Evolutionary conservation across 2,113 vertebrate genomes (phyloP).

Genomic region (Mus pahari): DNA sequence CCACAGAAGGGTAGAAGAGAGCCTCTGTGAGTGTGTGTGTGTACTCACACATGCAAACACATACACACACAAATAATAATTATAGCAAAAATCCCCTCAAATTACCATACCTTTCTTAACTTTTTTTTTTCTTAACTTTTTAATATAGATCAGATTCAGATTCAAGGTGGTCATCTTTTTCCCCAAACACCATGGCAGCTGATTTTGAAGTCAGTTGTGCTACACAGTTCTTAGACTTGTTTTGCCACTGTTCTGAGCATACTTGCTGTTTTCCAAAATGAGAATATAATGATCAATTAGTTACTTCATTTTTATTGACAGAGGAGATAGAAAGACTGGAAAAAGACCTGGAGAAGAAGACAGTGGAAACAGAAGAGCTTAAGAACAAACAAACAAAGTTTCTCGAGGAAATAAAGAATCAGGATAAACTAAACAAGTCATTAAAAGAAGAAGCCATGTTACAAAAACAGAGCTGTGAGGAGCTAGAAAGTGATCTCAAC

Average conservation of each 20-base stretch:
- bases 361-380: conserved; percentile 86
- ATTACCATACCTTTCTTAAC: conserved; percentile 12
- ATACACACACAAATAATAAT: not conserved
- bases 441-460: conserved; percentile 86
- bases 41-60: not conserved
- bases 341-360: conserved; percentile 87
- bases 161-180: not conserved
- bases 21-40: not conserved
- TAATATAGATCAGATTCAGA: conserved; percentile 28
- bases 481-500: conserved; percentile 87
- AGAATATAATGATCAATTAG: conserved; percentile 38
- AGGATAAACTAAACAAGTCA: conserved; percentile 87
- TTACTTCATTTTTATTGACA: conserved; percentile 77
- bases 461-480: conserved; percentile 85
- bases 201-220: conserved; percentile 30
- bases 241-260: conserved; percentile 32
- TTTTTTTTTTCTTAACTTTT: not conserved
- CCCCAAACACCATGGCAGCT: not conserved
- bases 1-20: not conserved
- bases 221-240: conserved; percentile 44
- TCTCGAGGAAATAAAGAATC: conserved; percentile 86
- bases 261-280: conserved; percentile 13
- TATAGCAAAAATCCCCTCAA: not conserved
- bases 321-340: conserved; percentile 92
- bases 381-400: conserved; percentile 85